A percentile compares a stretch with the other conserved stretches of the same genome.
Evolutionary conservation across 2,113 vertebrate genomes (phyloP).

Genomic region (Coreoperca whiteheadi): DNA sequence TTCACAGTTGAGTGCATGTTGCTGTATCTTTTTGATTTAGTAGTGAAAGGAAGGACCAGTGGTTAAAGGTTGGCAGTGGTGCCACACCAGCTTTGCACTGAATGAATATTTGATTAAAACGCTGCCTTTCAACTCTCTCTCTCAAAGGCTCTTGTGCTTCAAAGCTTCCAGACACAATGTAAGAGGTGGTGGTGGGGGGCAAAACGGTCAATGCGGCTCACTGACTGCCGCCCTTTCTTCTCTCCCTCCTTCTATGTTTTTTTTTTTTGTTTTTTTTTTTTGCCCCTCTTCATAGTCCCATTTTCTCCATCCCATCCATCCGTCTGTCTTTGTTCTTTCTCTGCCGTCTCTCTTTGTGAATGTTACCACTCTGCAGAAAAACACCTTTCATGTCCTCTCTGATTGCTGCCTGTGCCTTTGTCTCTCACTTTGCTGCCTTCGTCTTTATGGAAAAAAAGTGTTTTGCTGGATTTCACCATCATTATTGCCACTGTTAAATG

Average conservation of each 20-base stretch:
- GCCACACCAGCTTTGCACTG: constrained; percentile 48
- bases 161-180: constrained; percentile 71
- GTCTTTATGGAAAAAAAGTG: constrained; percentile 17
- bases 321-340: constrained; percentile 46
- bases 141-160: constrained; percentile 76
- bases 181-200: constrained; percentile 12
- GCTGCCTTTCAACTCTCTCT: constrained; percentile 74
- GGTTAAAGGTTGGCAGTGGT: constrained; percentile 68
- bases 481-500: neutral
- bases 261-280: neutral
- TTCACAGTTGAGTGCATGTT: neutral
- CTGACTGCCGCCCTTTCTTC: constrained; percentile 35
- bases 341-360: constrained; percentile 31
- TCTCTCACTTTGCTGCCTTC: constrained; percentile 22
- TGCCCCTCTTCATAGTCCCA: constrained; percentile 4
- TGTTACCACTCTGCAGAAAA: constrained; percentile 45
- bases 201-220: constrained; percentile 26
- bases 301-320: constrained; percentile 27
- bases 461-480: constrained; percentile 21
- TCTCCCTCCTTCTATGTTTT: neutral
- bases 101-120: constrained; percentile 83
- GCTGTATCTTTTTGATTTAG: neutral
- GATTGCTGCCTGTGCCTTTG: constrained; percentile 41
- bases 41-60: constrained; percentile 30
- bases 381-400: constrained; percentile 61